A percentile compares a stretch with the other conserved stretches of the same genome.
Conservation (phyloP, 2,113 vertebrate species). For the Hypomesus transpacificus region DNA sequence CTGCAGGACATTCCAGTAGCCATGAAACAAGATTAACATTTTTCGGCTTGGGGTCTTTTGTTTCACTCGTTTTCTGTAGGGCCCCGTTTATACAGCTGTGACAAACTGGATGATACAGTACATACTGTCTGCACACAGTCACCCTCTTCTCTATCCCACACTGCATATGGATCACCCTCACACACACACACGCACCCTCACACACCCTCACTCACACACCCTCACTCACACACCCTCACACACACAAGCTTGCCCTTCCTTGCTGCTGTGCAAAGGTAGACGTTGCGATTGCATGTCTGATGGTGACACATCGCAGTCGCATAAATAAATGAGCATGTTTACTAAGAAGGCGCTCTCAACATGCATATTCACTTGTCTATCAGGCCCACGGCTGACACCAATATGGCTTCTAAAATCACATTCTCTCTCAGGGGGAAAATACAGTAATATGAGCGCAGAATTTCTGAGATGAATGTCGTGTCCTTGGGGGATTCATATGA, state of each 20-base stretch:
- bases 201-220: conserved; percentile 5
- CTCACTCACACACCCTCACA: conserved; percentile 1
- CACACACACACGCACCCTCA: neutral
- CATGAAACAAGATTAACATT: conserved; percentile 54
- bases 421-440: conserved; percentile 6
- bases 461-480: conserved; percentile 22
- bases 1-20: conserved; percentile 42
- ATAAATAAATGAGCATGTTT: conserved; percentile 19
- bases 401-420: conserved; percentile 32
- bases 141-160: conserved; percentile 14
- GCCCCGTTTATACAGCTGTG: conserved; percentile 39
- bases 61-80: conserved; percentile 39
- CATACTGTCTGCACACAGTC: conserved; percentile 18
- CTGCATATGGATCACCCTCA: conserved; percentile 11
- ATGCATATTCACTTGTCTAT: neutral
- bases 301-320: conserved; percentile 12
- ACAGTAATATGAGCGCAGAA: conserved; percentile 12
- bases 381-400: neutral
- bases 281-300: neutral
- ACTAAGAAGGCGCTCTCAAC: neutral
- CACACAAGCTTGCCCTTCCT: neutral
- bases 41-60: conserved; percentile 33
- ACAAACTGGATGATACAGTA: conserved; percentile 44
- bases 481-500: conserved; percentile 18
- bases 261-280: neutral